phyloP scores from a whole-genome alignment of 23 tunicate species.

The Trididemnum clinides region DNA sequence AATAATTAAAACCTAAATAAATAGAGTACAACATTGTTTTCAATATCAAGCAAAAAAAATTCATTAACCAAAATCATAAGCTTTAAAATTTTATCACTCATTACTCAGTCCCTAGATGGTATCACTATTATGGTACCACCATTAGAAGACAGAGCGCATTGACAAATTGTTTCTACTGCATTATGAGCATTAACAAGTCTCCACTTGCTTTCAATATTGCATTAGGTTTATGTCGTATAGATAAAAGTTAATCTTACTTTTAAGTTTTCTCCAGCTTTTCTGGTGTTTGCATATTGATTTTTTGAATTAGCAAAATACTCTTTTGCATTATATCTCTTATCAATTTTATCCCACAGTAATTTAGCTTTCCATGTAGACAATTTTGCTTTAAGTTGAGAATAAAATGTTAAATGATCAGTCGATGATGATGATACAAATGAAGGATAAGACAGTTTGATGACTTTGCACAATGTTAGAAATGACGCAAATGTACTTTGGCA shows the following conservation, averaged over 20 bases:
- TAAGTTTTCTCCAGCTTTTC: conserved; percentile 40
- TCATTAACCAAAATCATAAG: too few species aligned
- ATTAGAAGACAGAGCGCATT: too few species aligned
- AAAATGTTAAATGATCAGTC: conserved; percentile 58
- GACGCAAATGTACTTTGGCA: conserved; percentile 60
- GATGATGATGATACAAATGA: conserved; percentile 37
- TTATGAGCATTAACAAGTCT: too few species aligned
- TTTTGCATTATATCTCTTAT: conserved; percentile 61
- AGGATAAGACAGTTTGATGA: conserved; percentile 55
- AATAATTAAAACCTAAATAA: conserved; percentile 63
- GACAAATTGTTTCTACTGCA: too few species aligned
- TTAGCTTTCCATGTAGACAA: conserved; percentile 73
- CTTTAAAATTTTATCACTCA: too few species aligned
- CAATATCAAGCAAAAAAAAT: too few species aligned
- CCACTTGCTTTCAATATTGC: too few species aligned
- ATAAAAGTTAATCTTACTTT: conserved; percentile 15
- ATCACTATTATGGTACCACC: too few species aligned
- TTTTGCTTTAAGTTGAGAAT: conserved; percentile 50
- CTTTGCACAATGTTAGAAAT: conserved; percentile 58
- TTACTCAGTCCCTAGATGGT: too few species aligned
- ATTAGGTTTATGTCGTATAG: neutral
- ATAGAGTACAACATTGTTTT: too few species aligned
- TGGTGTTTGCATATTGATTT: neutral
- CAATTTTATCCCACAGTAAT: conserved; percentile 58
- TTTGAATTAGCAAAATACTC: conserved; percentile 45